Evolutionary conservation across 1,140 invertebrate genomes (phyloP).

Genomic region (Sarcophaga peregrina): DNA sequence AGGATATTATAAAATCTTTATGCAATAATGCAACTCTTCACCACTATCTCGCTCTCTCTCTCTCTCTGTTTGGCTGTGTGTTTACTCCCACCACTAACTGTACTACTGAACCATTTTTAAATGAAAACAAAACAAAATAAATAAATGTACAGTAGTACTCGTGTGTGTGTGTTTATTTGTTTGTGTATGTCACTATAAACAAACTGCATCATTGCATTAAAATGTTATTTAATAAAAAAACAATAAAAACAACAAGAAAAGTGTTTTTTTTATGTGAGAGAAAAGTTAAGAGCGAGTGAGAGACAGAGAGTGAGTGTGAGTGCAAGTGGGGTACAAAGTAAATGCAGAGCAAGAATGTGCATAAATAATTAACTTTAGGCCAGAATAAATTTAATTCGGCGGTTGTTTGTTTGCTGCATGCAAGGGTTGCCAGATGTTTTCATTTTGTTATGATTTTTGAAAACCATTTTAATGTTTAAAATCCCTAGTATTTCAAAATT

Average conservation of each 20-base stretch:
- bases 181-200: neutral
- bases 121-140: neutral
- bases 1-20: neutral
- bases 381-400: neutral
- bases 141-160: neutral
- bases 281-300: neutral
- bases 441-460: no score
- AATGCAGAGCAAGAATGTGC: neutral
- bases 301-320: neutral
- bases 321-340: no score
- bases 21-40: conserved; percentile 13
- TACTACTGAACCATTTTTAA: no score
- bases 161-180: neutral
- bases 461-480: no score
- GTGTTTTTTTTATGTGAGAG: no score
- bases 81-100: neutral
- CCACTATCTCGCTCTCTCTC: neutral
- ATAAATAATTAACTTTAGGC: conserved; percentile 25
- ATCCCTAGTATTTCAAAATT: no score
- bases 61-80: neutral
- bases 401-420: neutral
- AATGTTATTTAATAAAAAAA: conserved; percentile 15
- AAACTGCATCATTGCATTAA: conserved; percentile 24
- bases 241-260: neutral
- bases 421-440: no score